Conservation (phyloP, 2,888 invertebrate genomes). For the Acronicta psi region DNA sequence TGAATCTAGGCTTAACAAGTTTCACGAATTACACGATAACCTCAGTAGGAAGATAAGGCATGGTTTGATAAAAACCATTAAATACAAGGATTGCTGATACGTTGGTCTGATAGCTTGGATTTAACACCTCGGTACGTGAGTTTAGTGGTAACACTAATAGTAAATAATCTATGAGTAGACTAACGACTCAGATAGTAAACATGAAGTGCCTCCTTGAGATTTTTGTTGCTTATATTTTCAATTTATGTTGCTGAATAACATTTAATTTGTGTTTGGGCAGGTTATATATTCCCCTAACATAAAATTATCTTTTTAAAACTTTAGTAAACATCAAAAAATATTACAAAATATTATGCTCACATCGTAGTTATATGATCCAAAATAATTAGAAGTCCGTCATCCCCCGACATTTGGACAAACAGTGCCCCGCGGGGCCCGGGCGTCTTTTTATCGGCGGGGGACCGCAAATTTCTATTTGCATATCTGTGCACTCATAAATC, state of each 20-base stretch:
- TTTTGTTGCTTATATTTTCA: constrained; percentile 13
- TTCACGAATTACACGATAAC: constrained; percentile 68
- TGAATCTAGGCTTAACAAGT: constrained; percentile 78
- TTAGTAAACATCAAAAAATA: constrained; percentile 9
- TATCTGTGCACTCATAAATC: constrained; percentile 88
- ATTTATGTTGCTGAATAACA: background rate
- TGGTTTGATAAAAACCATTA: constrained; percentile 56
- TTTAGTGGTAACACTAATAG: constrained; percentile 33
- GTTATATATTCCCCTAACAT: background rate
- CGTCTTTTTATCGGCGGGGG: constrained; percentile 88
- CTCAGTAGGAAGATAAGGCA: constrained; percentile 44
- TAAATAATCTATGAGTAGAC: constrained; percentile 44
- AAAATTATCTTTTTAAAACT: too few relatives aligned
- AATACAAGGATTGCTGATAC: constrained; percentile 51
- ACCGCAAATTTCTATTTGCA: constrained; percentile 89
- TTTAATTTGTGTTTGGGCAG: background rate
- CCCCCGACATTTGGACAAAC: constrained; percentile 85
- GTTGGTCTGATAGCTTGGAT: constrained; percentile 27
- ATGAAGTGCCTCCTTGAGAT: constrained; percentile 18
- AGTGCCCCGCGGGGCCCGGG: constrained; percentile 74
- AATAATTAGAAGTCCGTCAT: constrained; percentile 81
- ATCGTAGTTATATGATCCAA: constrained; percentile 68
- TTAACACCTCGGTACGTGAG: constrained; percentile 40
- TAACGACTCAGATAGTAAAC: constrained; percentile 32
- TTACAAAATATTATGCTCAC: constrained; percentile 23